A percentile compares a stretch with the other conserved stretches of the same genome.
Evolutionary conservation across 2,113 vertebrate species (phyloP).

Genomic region (Pteronura brasiliensis): DNA sequence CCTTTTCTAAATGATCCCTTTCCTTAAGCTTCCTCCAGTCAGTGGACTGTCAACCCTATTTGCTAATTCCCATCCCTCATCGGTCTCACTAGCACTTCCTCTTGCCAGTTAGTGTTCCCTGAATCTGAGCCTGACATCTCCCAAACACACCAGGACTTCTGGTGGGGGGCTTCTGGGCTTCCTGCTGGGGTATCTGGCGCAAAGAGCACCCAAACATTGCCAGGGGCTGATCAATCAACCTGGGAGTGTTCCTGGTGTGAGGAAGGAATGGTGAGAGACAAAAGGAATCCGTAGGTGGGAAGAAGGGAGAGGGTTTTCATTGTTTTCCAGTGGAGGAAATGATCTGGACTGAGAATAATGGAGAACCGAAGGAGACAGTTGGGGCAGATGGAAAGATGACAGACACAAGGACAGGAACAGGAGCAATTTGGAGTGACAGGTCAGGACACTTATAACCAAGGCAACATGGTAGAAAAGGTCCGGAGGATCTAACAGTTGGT

Average conservation of each 20-base stretch:
- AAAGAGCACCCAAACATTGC: background rate
- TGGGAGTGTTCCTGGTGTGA: background rate
- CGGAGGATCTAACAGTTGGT: background rate
- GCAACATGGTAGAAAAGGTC: background rate
- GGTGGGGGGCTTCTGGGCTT: background rate
- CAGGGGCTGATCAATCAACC: background rate
- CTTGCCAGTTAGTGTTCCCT: constrained; percentile 1
- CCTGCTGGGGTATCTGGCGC: background rate
- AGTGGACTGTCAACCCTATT: background rate
- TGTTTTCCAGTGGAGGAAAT: background rate
- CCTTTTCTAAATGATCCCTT: constrained; percentile 45
- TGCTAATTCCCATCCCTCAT: constrained; percentile 47
- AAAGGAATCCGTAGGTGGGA: background rate
- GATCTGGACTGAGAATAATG: background rate
- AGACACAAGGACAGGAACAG: background rate
- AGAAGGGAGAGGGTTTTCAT: background rate
- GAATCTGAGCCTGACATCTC: constrained; percentile 2
- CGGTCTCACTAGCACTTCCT: constrained; percentile 25
- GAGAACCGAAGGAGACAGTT: background rate
- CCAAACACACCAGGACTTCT: background rate
- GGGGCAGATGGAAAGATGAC: background rate
- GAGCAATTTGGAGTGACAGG: background rate
- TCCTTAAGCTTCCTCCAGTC: background rate
- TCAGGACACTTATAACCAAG: background rate
- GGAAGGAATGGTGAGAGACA: background rate